phyloP scores from a whole-genome alignment of 2,888 invertebrate genomes.

The Gastrophysa polygoni region DNA sequence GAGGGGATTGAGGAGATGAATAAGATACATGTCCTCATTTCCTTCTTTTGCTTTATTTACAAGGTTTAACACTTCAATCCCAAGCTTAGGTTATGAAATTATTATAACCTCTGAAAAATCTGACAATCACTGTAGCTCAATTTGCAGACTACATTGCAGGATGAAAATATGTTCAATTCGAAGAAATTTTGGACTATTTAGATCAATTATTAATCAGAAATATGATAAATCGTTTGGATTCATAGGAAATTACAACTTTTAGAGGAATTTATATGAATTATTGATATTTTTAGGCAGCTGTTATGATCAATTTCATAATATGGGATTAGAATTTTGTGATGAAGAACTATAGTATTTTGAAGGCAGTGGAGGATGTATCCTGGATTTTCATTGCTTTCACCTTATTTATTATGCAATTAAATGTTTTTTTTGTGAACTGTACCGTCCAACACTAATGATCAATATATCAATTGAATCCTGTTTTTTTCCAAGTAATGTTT shows the following conservation, averaged over 20 bases:
- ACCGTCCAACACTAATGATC: conserved; percentile 20
- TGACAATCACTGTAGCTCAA: neutral
- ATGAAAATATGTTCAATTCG: neutral
- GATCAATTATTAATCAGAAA: no score
- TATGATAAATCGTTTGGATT: neutral
- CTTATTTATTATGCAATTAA: neutral
- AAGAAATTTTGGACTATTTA: neutral
- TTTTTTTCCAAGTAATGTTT: neutral
- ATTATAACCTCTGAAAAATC: neutral
- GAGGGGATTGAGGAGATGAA: neutral
- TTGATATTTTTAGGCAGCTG: neutral
- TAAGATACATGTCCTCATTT: conserved; percentile 2
- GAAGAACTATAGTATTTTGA: neutral
- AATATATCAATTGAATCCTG: neutral
- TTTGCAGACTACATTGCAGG: neutral
- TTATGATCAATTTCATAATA: neutral
- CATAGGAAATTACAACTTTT: neutral
- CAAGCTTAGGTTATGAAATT: neutral
- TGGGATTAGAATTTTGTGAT: conserved; percentile 23
- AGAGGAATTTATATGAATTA: neutral
- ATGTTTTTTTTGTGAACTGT: conserved; percentile 10
- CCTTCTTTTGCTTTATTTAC: conserved; percentile 13
- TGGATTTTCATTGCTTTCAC: neutral
- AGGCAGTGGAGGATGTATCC: neutral
- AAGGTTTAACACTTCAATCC: conserved; percentile 15